Evolutionary conservation across 2,113 vertebrate species (phyloP), one percentile per base, ranked within the genome.

Genomic region (Balaenoptera acutorostrata): DNA sequence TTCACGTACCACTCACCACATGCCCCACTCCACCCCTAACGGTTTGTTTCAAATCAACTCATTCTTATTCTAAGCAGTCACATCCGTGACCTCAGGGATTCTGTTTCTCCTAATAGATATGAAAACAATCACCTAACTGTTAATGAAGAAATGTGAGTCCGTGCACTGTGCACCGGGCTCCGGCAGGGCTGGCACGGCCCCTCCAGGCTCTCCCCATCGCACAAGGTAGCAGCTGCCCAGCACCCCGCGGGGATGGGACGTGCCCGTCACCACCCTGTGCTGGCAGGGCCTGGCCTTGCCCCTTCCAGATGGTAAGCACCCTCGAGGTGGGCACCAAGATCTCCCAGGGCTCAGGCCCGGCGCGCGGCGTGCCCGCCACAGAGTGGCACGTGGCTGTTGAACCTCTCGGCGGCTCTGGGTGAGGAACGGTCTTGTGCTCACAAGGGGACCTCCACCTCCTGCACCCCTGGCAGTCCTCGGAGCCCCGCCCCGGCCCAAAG

Each of bases 131-230:
- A 29, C 59, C 11, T 13, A 55, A 72, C 36, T 44, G 59, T 39
- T 64, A 8, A 33, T 89, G 41, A 41, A 84, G 57, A 78, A 74
- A 66, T 31, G 3, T 29, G 33, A 14, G 55, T n/a, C 27, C 18
- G 8, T 6, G 6, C 1, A 11, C 29, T 2, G 1, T 6, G 20
- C 14, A n/a, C 69, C 31, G 39, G 25, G 15, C 57, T 23, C 3
- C 10, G 31, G 29, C 3, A 57, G 21, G 57, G 17, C 52, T 2
- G 27, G 46, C 8, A 41, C 18, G 9, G 15, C 1, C 18, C 20
- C 17, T 12, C 61, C 20, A 10, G 66, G 33, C 36, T 82, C 44
- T 63, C 75, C 31, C n/a, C 15, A 49, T 18, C 2, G 44, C 92
- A 49, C 31, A 18, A 72, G 27, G 52, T 20, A 49, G 29, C 3